These are phyloP conservation scores for Archivesica marissinica DNA, from an alignment of 1,140 invertebrate species.

Conservation along the genomic window DNA sequence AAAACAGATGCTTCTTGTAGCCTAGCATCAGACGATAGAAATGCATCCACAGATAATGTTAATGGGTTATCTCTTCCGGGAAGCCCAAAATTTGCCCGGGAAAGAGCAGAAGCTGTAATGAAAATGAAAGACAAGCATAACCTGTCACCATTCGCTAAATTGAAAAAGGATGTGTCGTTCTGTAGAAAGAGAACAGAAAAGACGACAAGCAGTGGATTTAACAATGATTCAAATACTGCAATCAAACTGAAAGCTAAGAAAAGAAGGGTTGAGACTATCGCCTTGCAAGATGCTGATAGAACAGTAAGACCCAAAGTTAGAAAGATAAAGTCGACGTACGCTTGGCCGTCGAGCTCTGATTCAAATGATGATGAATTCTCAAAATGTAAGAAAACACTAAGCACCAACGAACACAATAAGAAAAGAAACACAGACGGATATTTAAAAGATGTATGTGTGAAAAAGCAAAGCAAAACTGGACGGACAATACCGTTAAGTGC, in stretches of 20 bases:
- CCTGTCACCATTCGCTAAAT: conserved; percentile 8
- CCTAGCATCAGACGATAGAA: neutral
- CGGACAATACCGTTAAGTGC: no score
- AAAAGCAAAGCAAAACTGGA: no score
- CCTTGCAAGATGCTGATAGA: neutral
- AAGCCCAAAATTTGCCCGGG: conserved; percentile 7
- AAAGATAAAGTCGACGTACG: neutral
- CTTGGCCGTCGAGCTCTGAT: conserved; percentile 20
- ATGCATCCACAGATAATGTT: neutral
- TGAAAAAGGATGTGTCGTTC: conserved; percentile 1
- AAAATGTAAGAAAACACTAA: conserved; percentile 1
- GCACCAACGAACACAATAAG: neutral
- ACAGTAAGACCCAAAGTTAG: neutral
- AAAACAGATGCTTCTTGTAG: neutral
- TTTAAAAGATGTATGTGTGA: no score
- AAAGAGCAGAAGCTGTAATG: neutral
- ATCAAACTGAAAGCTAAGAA: conserved; percentile 24
- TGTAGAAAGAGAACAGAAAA: no score
- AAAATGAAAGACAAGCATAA: conserved; percentile 5
- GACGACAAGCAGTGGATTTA: no score
- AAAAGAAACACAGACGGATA: no score
- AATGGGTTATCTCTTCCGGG: neutral
- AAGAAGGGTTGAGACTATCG: conserved; percentile 4
- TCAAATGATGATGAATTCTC: neutral
- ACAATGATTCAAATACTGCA: no score